A percentile compares a stretch with the other conserved stretches of the same genome.
Evolutionary conservation across 2,888 invertebrate genomes (phyloP).

Genomic region (Xanthostigma xanthostigma): DNA sequence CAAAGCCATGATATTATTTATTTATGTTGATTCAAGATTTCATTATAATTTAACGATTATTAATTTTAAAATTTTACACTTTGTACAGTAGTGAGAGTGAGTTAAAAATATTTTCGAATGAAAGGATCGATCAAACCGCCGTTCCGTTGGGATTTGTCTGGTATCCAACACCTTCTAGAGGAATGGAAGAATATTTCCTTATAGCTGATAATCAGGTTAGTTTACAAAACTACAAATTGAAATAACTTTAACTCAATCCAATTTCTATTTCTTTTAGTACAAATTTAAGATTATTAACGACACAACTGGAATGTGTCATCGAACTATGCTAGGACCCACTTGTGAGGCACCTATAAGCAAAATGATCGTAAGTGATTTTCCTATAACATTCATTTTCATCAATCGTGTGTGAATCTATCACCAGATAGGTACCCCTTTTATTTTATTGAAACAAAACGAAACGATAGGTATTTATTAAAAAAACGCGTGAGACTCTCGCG

Average conservation of each 20-base stretch:
- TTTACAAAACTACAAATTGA: background rate
- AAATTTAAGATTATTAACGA: conserved; percentile 56
- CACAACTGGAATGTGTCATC: conserved; percentile 44
- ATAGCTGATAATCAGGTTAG: conserved; percentile 45
- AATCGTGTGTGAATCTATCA: background rate
- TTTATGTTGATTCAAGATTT: too few species aligned
- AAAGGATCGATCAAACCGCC: conserved; percentile 47
- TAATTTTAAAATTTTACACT: background rate
- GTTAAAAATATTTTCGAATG: conserved; percentile 30
- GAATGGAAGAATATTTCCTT: conserved; percentile 34
- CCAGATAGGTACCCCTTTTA: too few species aligned
- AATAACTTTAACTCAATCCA: background rate
- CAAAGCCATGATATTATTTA: too few species aligned
- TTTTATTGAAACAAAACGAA: too few species aligned
- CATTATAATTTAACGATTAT: too few species aligned
- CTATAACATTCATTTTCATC: background rate
- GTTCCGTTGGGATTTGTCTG: conserved; percentile 37
- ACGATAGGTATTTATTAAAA: too few species aligned
- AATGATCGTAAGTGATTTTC: conserved; percentile 24
- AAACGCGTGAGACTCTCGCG: too few species aligned
- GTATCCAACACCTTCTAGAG: conserved; percentile 24
- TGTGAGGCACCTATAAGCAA: conserved; percentile 42
- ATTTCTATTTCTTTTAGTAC: conserved; percentile 28
- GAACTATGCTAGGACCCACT: conserved; percentile 52
- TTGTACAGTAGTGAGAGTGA: conserved; percentile 19